Conservation (phyloP, 2,113 vertebrate species). For the Lepidothrix coronata region DNA sequence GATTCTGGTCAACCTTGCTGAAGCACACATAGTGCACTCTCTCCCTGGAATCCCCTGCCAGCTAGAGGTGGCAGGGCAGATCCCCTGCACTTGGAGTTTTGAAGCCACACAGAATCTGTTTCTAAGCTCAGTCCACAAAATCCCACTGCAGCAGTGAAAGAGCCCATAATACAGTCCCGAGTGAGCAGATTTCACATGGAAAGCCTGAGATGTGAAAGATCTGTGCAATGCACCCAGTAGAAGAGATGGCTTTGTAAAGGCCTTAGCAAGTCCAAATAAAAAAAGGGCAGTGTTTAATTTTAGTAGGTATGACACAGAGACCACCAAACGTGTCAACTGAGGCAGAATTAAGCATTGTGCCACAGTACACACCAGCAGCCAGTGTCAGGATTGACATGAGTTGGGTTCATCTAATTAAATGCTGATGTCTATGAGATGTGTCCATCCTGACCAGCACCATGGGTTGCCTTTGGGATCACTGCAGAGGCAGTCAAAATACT, state of each 20-base stretch:
- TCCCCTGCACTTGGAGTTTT: background rate
- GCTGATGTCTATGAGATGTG: background rate
- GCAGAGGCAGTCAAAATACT: background rate
- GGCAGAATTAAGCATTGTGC: background rate
- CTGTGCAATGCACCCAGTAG: background rate
- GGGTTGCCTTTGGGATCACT: background rate
- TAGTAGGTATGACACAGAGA: background rate
- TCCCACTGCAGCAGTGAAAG: background rate
- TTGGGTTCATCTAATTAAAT: background rate
- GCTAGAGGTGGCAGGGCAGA: background rate
- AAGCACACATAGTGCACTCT: background rate
- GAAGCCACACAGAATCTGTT: background rate
- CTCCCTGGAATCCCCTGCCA: background rate
- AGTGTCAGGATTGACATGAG: background rate
- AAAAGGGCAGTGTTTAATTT: background rate
- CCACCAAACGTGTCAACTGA: background rate
- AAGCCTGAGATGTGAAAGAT: background rate
- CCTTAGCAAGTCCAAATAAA: background rate
- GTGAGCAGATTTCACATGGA: background rate
- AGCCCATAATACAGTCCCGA: rapidly evolving
- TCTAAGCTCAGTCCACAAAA: background rate
- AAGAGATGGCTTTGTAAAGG: background rate
- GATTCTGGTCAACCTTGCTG: background rate
- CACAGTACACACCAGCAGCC: background rate
- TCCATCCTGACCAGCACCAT: background rate